Conservation (phyloP, 2,888 invertebrate species). For the Eudasyphora cyanicolor region DNA sequence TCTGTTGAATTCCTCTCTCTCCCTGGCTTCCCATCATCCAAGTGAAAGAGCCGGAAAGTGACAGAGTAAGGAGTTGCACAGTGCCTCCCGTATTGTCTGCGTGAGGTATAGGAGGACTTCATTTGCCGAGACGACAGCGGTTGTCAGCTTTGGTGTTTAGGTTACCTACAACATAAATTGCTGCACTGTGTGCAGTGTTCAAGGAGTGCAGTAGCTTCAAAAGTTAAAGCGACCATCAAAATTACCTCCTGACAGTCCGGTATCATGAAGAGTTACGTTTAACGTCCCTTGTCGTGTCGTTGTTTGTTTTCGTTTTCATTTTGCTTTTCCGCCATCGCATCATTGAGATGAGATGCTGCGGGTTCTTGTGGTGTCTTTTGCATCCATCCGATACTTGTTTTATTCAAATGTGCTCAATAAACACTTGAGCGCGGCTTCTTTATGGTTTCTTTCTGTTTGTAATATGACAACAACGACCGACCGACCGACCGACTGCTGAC, state of each 20-base stretch:
- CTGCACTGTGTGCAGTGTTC: slow-evolving; percentile 51
- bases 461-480: slow-evolving; percentile 48
- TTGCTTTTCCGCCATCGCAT: slow-evolving; percentile 23
- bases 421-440: slow-evolving; percentile 65
- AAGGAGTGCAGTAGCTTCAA: slow-evolving; percentile 56
- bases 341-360: slow-evolving; percentile 1
- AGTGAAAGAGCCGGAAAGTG: too few relatives aligned
- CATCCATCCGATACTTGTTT: slow-evolving; percentile 50
- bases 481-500: slow-evolving; percentile 26
- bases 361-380: background rate
- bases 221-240: slow-evolving; percentile 61
- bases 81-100: background rate
- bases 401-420: slow-evolving; percentile 64
- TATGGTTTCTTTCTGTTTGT: slow-evolving; percentile 41
- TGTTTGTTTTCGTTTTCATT: slow-evolving; percentile 48
- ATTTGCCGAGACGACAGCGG: slow-evolving; percentile 26
- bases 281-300: slow-evolving; percentile 39
- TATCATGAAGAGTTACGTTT: slow-evolving; percentile 56
- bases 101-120: background rate
- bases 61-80: too few relatives aligned
- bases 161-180: slow-evolving; percentile 69
- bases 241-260: slow-evolving; percentile 47
- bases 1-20: slow-evolving; percentile 39
- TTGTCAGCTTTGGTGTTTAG: slow-evolving; percentile 62
- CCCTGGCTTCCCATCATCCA: background rate